phyloP scores from a whole-genome alignment of 35 echinoderm and acorn worm species.

The Patiria miniata region DNA sequence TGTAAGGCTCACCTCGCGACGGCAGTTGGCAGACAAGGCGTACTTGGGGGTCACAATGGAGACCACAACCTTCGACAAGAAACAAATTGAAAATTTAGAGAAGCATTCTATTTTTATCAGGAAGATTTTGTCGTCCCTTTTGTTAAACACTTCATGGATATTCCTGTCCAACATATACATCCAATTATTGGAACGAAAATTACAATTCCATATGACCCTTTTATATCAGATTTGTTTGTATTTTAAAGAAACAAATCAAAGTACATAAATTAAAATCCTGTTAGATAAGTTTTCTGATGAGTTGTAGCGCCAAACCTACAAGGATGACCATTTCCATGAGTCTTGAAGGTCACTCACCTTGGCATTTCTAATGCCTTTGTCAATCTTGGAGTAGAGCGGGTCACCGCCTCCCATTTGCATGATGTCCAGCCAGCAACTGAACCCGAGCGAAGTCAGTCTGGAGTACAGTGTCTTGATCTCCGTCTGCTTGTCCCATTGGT shows the following conservation, averaged over 20 bases:
- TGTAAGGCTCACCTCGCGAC: constrained; percentile 88
- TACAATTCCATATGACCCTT: too few species aligned
- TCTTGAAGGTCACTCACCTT: constrained; percentile 52
- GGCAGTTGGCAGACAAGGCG: constrained; percentile 91
- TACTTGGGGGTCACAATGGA: constrained; percentile 90
- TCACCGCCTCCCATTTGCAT: constrained; percentile 97
- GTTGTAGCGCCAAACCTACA: too few species aligned
- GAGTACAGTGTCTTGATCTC: constrained; percentile 89
- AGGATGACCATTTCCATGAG: background rate
- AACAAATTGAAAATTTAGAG: background rate
- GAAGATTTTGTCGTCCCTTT: too few species aligned
- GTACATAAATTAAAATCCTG: too few species aligned
- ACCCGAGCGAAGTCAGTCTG: constrained; percentile 72
- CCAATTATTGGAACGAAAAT: too few species aligned
- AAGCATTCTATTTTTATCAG: background rate
- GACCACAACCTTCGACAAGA: constrained; percentile 75
- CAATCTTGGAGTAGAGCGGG: constrained; percentile 91
- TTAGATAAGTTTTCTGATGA: too few species aligned
- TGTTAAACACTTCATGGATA: too few species aligned
- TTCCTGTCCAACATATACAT: too few species aligned
- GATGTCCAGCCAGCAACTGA: constrained; percentile 90
- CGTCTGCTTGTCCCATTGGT: constrained; percentile 94
- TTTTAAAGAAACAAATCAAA: too few species aligned
- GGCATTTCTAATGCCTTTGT: constrained; percentile 89
- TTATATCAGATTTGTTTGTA: too few species aligned